phyloP scores from a whole-genome alignment of 2,797 vertebrate species.

The Benthosema pterotum region DNA sequence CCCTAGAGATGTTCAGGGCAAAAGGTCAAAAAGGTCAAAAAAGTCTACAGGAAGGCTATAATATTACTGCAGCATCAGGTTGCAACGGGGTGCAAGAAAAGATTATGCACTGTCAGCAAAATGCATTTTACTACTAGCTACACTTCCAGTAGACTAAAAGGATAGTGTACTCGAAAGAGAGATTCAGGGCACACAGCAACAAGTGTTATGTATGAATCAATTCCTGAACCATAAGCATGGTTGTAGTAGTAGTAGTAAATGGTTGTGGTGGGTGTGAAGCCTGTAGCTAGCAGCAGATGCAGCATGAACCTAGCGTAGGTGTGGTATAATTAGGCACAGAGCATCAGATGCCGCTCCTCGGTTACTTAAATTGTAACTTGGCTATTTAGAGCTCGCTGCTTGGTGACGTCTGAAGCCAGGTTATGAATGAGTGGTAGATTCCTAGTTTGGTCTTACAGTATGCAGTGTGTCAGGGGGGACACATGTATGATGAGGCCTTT shows the following conservation, averaged over 20 bases:
- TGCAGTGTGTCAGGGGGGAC: background rate
- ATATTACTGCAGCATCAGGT: constrained; percentile 21
- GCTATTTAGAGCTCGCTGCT: constrained; percentile 68
- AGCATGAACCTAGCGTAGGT: constrained; percentile 32
- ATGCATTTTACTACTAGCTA: too few relatives aligned
- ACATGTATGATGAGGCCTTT: too few relatives aligned
- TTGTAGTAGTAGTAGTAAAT: background rate
- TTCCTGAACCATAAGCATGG: background rate
- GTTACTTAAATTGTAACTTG: constrained; percentile 44
- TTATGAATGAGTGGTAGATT: constrained; percentile 55
- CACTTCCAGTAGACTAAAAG: background rate
- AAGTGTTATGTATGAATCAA: background rate
- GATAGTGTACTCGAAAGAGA: background rate
- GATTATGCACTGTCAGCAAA: constrained; percentile 21
- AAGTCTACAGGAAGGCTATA: constrained; percentile 39
- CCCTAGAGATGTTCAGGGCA: background rate
- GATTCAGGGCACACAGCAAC: background rate
- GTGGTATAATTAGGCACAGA: constrained; percentile 12
- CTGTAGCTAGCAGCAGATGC: constrained; percentile 23
- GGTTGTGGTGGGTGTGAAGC: background rate
- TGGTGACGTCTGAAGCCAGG: constrained; percentile 46
- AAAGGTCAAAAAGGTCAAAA: too few relatives aligned
- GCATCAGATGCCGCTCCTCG: constrained; percentile 25
- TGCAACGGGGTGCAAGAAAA: constrained; percentile 19
- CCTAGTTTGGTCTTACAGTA: constrained; percentile 59